Evolutionary conservation across 2,113 vertebrate species (phyloP).

Genomic region (Arenaria interpres): DNA sequence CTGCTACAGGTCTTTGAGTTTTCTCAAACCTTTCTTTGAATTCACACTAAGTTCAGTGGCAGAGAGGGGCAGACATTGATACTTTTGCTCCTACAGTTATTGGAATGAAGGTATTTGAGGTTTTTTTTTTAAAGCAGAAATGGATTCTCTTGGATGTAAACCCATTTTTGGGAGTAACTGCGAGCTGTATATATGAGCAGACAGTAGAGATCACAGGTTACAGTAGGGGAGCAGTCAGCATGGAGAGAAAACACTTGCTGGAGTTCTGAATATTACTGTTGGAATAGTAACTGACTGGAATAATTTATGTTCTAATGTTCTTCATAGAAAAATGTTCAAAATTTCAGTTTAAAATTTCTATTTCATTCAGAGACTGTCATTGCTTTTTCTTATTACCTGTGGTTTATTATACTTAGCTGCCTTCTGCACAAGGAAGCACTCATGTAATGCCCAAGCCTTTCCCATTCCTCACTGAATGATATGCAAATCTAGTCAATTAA

Average conservation of each 20-base stretch:
- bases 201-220: neutral
- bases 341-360: neutral
- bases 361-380: neutral
- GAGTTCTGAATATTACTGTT: neutral
- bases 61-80: neutral
- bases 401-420: constrained; percentile 12
- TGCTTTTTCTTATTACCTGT: neutral
- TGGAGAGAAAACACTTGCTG: neutral
- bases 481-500: constrained; percentile 90
- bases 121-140: neutral
- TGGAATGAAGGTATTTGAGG: neutral
- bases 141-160: neutral
- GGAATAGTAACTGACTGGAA: neutral
- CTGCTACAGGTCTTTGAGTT: neutral
- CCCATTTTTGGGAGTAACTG: neutral
- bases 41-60: neutral
- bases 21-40: neutral
- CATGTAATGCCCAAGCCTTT: constrained; percentile 69
- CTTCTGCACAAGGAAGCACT: constrained; percentile 8
- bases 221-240: neutral
- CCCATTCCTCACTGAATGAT: constrained; percentile 75
- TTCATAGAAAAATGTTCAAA: neutral
- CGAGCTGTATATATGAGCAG: neutral
- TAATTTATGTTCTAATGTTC: neutral
- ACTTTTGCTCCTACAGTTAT: neutral